Evolutionary conservation across 1,140 invertebrate genomes (phyloP), one percentile per base, ranked within the genome.

Genomic region (Teleopsis dalmanni): DNA sequence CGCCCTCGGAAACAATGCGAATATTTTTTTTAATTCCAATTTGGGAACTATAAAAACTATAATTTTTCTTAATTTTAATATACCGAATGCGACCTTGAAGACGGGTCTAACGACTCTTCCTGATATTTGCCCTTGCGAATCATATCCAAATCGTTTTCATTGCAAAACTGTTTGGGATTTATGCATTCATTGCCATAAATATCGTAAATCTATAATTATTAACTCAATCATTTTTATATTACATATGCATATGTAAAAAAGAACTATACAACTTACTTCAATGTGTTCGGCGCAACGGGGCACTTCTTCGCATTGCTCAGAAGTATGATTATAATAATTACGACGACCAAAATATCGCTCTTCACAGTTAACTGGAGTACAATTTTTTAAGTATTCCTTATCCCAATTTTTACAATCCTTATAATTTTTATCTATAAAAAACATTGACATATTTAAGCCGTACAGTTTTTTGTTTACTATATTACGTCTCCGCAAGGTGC

Each of bases 271-370:
- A 8, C 40, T 18, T 40, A 53, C 47, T 19, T 27, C 48, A 13
- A 51, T 49, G 1, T 42, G 33, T 0, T 37, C 37, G 0, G 38
- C 46, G 25, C 53, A 57, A 3, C 37, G 13, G 0, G 52, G 41
- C 16, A 56, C 53, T 9, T 25, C 14, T 11, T 68, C 65, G 21
- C 65, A 68, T 23, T 53, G 51, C 7, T 58, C 45, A 6, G 56
- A 46, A 3, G 31, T 38, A 7, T 16, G 8, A 50, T 68, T 65
- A 40, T 58, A 68, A 42, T 55, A 68, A 46, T 51, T 65, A 1
- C 60, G 59, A 19, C 56, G 38, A 0, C 65, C 65, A 47, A 68
- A 68, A 31, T 68, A 68, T 0, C 58, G 62, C 36, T 63, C 60
- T 46, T 68, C 60, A 50, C 65, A 68, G 22, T 64, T 54, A 0